Base-by-base conservation (phyloP, 2,888 invertebrate genomes). In the Ectropis crepuscularia region DNA sequence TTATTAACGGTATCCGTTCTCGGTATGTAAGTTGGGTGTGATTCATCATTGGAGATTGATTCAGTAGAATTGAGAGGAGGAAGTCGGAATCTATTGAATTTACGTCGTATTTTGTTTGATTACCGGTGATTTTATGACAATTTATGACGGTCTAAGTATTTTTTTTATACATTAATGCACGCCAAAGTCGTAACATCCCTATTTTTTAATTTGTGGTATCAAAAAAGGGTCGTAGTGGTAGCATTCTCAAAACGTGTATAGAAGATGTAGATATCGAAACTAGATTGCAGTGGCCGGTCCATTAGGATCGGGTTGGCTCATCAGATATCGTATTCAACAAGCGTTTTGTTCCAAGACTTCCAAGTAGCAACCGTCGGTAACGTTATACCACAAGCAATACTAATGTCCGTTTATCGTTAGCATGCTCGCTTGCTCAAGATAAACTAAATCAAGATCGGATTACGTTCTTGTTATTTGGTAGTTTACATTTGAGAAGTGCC, bases 11-110 rank as follows among this genome's bases (percentile, higher is more conserved):
- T 28, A 28, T 28, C 16, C 16, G 16, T 28, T 28, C 16, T 28
- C 87, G 84, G 89, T 87, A 84, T 84, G 75, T 68, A 75, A 78
- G 79, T 72, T 71, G 73, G 71, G 74, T 73, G 75, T 89, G 88
- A 89, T 81, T 88, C 89, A 89, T 69, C 60, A 61, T 54, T 66
- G 74, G 76, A 69, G 61, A 61, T 45, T 59, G 57, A 57, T 57
- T 65, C 57, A 65, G 55, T 49, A 57, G 65, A 66, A 67, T 61
- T 48, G 66, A 69, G 55, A 67, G 59, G 67, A 71, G 66, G 63
- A 67, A 60, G 54, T 62, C 53, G 57, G 60, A 46, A 57, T 42
- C 60, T 60, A 64, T 64, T 59, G 45, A 59, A 38, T 49, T 38
- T 39, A 36, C 45, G 50, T 50, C 9, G 49, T 42, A 28, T n/a